phyloP scores from a whole-genome alignment of 2,797 vertebrate genomes.

The Rhynchonycteris naso region DNA sequence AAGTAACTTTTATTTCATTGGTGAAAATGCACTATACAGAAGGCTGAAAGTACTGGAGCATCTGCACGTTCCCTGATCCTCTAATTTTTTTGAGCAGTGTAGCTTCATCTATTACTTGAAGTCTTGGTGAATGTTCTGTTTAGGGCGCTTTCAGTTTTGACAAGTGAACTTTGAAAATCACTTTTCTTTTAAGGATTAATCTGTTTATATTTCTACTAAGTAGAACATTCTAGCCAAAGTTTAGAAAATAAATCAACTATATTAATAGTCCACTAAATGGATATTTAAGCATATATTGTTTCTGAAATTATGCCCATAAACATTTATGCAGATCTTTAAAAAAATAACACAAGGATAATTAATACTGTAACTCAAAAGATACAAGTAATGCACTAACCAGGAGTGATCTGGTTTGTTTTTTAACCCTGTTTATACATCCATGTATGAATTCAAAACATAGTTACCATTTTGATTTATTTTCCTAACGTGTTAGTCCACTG shows the following conservation, averaged over 20 bases:
- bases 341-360: not conserved
- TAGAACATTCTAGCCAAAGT: not conserved
- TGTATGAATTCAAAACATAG: not conserved
- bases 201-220: not conserved
- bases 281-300: conserved; percentile 28
- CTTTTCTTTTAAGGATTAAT: not conserved
- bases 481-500: not conserved
- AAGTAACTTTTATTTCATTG: no score
- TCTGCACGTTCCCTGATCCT: no score
- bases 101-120: not conserved
- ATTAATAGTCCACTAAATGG: not conserved
- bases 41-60: no score
- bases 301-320: conserved; percentile 44
- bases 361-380: not conserved
- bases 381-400: not conserved
- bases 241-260: not conserved
- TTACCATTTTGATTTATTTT: conserved; percentile 18
- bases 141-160: not conserved
- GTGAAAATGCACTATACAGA: no score
- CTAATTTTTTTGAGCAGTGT: no score
- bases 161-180: conserved; percentile 30
- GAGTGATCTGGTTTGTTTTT: not conserved
- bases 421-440: not conserved
- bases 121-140: conserved; percentile 2
- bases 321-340: conserved; percentile 1